phyloP scores from a whole-genome alignment of 2,113 vertebrate genomes.

The Ptilonorhynchus violaceus region DNA sequence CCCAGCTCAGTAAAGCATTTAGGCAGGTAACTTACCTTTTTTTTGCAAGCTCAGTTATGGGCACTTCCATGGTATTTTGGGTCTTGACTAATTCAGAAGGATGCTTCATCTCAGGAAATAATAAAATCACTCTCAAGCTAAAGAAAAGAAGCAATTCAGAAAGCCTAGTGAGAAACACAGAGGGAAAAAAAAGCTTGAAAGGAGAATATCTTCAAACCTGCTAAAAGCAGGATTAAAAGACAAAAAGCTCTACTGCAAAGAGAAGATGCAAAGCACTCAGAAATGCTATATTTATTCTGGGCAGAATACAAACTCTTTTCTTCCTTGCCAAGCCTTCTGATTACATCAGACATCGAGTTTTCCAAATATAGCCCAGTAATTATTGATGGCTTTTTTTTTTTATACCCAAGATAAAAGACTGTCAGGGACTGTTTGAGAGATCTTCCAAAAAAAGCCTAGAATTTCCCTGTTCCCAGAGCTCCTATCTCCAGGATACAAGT shows the following conservation, averaged over 20 bases:
- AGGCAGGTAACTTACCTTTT: not conserved
- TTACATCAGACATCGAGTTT: conserved; percentile 22
- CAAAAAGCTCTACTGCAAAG: not conserved
- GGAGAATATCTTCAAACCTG: not conserved
- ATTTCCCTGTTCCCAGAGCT: not conserved
- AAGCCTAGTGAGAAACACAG: not conserved
- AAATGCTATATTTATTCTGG: conserved; percentile 30
- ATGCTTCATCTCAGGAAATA: not conserved
- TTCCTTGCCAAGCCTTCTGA: conserved; percentile 18
- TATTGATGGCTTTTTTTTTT: conserved; percentile 4
- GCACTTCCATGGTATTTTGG: not conserved
- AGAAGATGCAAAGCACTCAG: not conserved
- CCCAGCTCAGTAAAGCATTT: not conserved
- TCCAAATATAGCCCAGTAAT: conserved; percentile 40
- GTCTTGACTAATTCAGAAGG: not conserved
- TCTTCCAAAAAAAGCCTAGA: not conserved
- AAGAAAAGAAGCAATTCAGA: not conserved
- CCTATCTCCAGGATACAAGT: not conserved
- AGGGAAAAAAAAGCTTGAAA: not conserved
- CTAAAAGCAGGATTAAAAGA: not conserved
- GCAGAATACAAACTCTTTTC: conserved; percentile 10
- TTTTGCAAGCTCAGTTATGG: not conserved
- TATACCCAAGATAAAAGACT: not conserved
- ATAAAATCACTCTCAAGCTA: not conserved
- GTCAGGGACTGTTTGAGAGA: not conserved